Evolutionary conservation across 2,888 invertebrate genomes (phyloP), one percentile per base, ranked within the genome.

Genomic region (Acanthosoma haemorrhoidale): DNA sequence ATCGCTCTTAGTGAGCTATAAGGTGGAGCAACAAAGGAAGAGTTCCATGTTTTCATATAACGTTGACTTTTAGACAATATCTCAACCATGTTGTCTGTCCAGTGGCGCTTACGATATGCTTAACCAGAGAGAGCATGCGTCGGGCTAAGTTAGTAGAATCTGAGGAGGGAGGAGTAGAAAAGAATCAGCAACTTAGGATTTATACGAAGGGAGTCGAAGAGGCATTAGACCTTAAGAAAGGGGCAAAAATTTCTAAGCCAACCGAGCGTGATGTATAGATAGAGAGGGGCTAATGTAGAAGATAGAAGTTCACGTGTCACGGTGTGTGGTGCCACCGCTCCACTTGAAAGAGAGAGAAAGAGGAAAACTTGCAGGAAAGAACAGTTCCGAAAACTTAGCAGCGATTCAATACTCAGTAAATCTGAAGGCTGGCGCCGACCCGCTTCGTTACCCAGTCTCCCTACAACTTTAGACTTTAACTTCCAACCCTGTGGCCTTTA

Each of bases 341-440:
- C 13, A 51, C 21, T 25, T 51, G 21, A 25, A 51, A 51, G n/a
- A n/a, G n/a, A 16, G 41, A 41, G 5, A 25, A 8, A 8, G 21
- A 13, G 29, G 21, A 18, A 69, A 71, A 71, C 68, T 71, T 71
- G 68, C 38, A 71, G 39, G 69, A 25, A 72, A 72, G 72, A 72
- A 70, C 68, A 70, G 64, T 58, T 67, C 41, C 61, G 38, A 67
- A 71, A 73, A 73, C 71, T 73, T 73, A 71, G 71, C 63, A 71
- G 68, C 70, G 71, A 71, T 71, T 69, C 71, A 68, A 70, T 71
- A 68, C 69, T 70, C 68, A 68, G 67, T 73, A 73, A 73, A 73
- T 73, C 73, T 73, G 70, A n/a, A 31, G 36, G 11, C 31, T 32
- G 64, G 64, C 41, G 64, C 64, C 64, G 64, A 29, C 15, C 38